phyloP scores from a whole-genome alignment of 1,140 invertebrate species.

The Diachasmimorpha longicaudata region DNA sequence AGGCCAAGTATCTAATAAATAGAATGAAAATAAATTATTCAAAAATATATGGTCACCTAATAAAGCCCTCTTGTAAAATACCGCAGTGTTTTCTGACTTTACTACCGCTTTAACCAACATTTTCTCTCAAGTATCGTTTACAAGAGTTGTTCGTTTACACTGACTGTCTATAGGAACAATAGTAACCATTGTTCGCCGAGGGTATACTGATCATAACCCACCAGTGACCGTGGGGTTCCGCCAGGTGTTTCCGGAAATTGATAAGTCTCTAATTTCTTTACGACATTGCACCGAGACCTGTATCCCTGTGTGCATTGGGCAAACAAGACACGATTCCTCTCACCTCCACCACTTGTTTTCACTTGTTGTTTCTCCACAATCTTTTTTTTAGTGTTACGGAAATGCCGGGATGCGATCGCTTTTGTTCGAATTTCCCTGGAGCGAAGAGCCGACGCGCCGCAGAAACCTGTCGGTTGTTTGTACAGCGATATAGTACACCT shows the following conservation, averaged over 20 bases:
- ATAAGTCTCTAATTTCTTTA: conserved; percentile 55
- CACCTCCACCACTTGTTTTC: not conserved
- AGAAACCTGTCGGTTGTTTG: conserved; percentile 29
- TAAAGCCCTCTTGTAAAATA: not conserved
- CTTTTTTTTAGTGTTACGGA: conserved; percentile 1
- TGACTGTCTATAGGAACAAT: conserved; percentile 26
- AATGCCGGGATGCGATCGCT: conserved; percentile 19
- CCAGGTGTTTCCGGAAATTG: conserved; percentile 53
- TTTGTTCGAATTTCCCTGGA: conserved; percentile 33
- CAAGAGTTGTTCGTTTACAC: not conserved
- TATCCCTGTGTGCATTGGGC: conserved; percentile 29
- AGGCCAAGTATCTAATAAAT: not conserved
- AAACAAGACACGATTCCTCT: conserved; percentile 14
- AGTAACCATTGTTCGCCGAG: conserved; percentile 27
- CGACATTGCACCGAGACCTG: conserved; percentile 31
- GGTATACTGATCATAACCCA: conserved; percentile 30
- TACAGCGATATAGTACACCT: conserved; percentile 22
- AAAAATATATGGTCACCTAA: not conserved
- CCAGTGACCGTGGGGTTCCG: conserved; percentile 32
- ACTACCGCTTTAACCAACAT: not conserved
- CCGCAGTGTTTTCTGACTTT: not conserved
- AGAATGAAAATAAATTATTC: not conserved
- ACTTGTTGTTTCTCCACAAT: not conserved
- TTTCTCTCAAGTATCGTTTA: not conserved
- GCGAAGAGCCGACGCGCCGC: not conserved